Percentiles rank a stretch among this genome's conserved stretches.
Evolutionary conservation across 2,797 vertebrate species (phyloP).

Genomic region (Trichosurus vulpecula): DNA sequence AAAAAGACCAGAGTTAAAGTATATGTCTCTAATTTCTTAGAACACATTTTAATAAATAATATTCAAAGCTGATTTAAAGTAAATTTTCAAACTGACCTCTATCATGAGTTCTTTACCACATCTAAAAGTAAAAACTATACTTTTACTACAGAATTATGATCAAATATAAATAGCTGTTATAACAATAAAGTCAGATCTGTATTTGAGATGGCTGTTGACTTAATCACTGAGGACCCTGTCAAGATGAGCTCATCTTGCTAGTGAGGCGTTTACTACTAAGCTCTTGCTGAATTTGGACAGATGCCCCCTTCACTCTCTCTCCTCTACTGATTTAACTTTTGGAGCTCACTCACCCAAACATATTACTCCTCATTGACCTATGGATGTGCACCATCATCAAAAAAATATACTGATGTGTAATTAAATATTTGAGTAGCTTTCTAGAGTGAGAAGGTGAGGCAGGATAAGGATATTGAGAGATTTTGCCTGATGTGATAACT

Average conservation of each 20-base stretch:
- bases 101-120: conserved; percentile 16
- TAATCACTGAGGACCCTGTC: background rate
- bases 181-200: background rate
- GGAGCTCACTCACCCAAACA: background rate
- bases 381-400: background rate
- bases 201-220: background rate
- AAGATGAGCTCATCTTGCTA: background rate
- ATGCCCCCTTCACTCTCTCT: background rate
- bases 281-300: background rate
- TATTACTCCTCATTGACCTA: background rate
- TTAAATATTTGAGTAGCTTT: background rate
- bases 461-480: background rate
- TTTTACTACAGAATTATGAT: background rate
- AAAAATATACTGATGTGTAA: background rate
- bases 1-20: conserved; percentile 42
- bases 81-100: conserved; percentile 46
- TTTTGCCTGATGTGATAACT: background rate
- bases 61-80: conserved; percentile 47
- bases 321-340: conserved; percentile 1
- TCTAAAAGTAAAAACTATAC: background rate
- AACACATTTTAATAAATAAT: conserved; percentile 11
- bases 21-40: conserved; percentile 39
- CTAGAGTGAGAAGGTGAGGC: background rate
- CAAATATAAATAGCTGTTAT: background rate
- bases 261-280: background rate